A percentile compares a stretch with the other conserved stretches of the same genome.
Conservation (phyloP, 2,888 invertebrate species). For the Hymenopus coronatus region DNA sequence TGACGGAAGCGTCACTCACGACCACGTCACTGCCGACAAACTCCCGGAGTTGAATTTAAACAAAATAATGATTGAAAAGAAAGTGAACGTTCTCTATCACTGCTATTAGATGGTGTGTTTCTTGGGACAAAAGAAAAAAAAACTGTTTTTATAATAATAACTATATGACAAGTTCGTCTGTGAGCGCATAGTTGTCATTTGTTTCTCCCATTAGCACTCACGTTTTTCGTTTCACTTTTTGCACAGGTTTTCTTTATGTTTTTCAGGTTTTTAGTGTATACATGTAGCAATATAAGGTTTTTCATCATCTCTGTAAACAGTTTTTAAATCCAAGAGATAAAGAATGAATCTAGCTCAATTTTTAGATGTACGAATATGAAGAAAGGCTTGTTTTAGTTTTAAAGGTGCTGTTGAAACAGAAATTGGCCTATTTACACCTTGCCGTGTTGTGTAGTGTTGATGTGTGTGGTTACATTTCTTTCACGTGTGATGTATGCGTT, state of each 20-base stretch:
- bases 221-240: neutral
- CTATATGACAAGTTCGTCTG: neutral
- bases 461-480: neutral
- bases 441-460: neutral
- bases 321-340: constrained; percentile 4
- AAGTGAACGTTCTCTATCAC: constrained; percentile 16
- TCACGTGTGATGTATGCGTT: neutral
- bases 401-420: neutral
- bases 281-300: neutral
- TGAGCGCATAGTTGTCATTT: neutral
- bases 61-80: neutral
- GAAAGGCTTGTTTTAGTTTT: neutral
- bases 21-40: neutral
- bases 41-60: neutral
- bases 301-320: neutral
- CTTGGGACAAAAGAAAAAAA: neutral
- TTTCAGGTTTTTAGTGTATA: neutral
- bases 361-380: constrained; percentile 5
- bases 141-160: neutral
- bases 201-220: neutral
- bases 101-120: neutral
- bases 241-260: neutral
- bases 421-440: neutral
- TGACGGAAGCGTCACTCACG: neutral
- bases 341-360: constrained; percentile 20